Evolutionary conservation across 2,113 vertebrate species (phyloP).

Genomic region (Daphoenositta chrysoptera): DNA sequence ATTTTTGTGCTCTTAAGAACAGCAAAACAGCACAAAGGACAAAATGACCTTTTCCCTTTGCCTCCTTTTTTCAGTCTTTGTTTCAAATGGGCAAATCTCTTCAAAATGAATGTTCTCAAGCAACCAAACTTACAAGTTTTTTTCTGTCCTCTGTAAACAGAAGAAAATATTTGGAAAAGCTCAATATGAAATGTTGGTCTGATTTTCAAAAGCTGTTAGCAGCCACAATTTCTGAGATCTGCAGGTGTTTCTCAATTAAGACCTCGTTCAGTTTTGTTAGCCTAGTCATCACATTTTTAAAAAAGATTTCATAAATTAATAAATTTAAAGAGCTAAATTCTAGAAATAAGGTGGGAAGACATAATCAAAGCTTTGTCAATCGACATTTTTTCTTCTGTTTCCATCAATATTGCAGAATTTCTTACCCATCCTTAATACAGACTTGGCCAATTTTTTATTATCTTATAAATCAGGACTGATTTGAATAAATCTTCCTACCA

Average conservation of each 20-base stretch:
- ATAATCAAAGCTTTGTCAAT: neutral
- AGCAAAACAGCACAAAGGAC: neutral
- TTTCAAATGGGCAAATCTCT: constrained; percentile 29
- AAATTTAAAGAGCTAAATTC: neutral
- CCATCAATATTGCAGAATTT: neutral
- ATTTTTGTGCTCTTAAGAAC: neutral
- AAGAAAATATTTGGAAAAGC: neutral
- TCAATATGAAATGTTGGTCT: neutral
- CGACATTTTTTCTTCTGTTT: neutral
- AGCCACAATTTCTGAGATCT: neutral
- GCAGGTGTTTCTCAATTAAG: neutral
- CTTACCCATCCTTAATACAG: neutral
- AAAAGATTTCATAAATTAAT: neutral
- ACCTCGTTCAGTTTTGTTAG: neutral
- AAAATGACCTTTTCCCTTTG: neutral
- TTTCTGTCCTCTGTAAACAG: neutral
- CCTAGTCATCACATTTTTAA: neutral
- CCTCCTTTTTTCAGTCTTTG: neutral
- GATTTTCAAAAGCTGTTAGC: neutral
- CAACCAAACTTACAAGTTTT: neutral
- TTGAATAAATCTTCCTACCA: neutral
- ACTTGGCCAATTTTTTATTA: neutral
- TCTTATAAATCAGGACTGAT: neutral
- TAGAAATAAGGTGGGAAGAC: neutral
- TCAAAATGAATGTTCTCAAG: constrained; percentile 7